A percentile compares a stretch with the other conserved stretches of the same genome.
These are phyloP conservation scores for Autographa pulchrina DNA, from an alignment of 2,888 invertebrate genomes.

Conservation along the genomic window DNA sequence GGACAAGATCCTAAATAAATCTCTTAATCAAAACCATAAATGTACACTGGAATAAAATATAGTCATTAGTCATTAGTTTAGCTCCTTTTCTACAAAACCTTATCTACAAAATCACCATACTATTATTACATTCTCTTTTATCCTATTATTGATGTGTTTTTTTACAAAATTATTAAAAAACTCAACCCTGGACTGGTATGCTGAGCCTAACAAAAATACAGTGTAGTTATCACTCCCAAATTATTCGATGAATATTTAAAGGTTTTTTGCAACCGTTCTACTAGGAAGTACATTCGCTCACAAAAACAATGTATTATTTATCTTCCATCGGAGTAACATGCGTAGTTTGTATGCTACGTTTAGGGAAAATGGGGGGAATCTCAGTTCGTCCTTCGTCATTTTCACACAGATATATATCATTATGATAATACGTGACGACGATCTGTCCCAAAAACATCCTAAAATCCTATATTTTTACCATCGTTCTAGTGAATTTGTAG, in stretches of 20 bases:
- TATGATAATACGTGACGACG: constrained; percentile 46
- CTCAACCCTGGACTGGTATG: background rate
- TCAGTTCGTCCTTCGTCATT: constrained; percentile 11
- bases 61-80: too few relatives aligned
- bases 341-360: constrained; percentile 15
- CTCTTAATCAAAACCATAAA: too few relatives aligned
- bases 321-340: constrained; percentile 5
- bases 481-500: constrained; percentile 36
- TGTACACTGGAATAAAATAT: too few relatives aligned
- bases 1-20: too few relatives aligned
- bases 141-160: too few relatives aligned
- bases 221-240: background rate
- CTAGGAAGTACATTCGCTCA: background rate
- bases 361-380: constrained; percentile 10
- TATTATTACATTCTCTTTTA: too few relatives aligned
- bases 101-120: too few relatives aligned
- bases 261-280: background rate
- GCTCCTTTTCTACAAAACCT: too few relatives aligned
- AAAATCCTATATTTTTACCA: constrained; percentile 44
- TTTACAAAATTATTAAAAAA: background rate
- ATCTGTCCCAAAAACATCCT: constrained; percentile 21
- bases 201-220: background rate
- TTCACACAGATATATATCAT: constrained; percentile 26
- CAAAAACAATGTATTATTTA: constrained; percentile 10
- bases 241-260: constrained; percentile 6